Evolutionary conservation across 2,888 invertebrate genomes (phyloP).

Genomic region (Eristalis pertinax): DNA sequence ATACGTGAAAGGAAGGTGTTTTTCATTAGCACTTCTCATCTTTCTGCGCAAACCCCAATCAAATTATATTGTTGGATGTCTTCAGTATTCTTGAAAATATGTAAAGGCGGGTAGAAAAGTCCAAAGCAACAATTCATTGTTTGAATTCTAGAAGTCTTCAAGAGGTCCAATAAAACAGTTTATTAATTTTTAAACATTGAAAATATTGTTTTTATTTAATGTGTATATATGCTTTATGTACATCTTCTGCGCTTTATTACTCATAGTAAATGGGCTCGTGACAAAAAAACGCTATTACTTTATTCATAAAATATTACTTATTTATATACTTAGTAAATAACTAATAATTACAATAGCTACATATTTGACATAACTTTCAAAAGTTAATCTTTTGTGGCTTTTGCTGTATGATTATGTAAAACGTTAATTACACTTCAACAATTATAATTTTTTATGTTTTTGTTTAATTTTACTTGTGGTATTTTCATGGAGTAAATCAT

Average conservation of each 20-base stretch:
- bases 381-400: conserved; percentile 64
- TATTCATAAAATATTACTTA: conserved; percentile 62
- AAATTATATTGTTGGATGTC: too few relatives aligned
- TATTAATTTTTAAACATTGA: conserved; percentile 69
- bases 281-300: conserved; percentile 62
- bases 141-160: too few relatives aligned
- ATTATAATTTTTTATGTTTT: conserved; percentile 41
- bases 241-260: conserved; percentile 65
- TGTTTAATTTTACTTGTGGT: conserved; percentile 36
- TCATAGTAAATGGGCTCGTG: conserved; percentile 65
- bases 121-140: neutral
- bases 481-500: conserved; percentile 56
- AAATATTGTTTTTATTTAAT: conserved; percentile 67
- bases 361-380: conserved; percentile 59
- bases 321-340: conserved; percentile 62
- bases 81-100: too few relatives aligned
- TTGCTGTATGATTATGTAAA: conserved; percentile 69
- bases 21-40: too few relatives aligned
- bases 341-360: conserved; percentile 71
- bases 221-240: conserved; percentile 66
- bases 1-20: too few relatives aligned
- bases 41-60: too few relatives aligned
- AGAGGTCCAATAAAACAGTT: conserved; percentile 21
- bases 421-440: conserved; percentile 69
- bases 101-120: neutral